A percentile compares a stretch with the other conserved stretches of the same genome.
Conservation (phyloP, 92 coral and sea anemone species). For the Siderastrea radians region DNA sequence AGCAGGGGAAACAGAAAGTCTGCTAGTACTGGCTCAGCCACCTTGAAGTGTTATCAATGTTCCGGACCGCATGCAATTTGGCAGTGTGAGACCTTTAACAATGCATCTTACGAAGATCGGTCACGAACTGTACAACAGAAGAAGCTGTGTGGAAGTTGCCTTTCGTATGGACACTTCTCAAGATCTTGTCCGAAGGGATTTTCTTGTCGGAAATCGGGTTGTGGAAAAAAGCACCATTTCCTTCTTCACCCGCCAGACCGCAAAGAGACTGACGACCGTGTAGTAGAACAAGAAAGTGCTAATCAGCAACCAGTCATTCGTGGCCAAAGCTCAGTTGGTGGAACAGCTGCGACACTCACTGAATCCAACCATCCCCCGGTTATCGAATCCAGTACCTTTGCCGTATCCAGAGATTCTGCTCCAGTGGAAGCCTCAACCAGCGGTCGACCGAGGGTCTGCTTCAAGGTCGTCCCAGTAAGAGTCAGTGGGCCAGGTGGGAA, state of each 20-base stretch:
- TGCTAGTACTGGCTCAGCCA: constrained; percentile 9
- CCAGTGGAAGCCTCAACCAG: constrained; percentile 1
- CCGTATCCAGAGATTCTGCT: constrained; percentile 27
- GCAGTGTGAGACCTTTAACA: constrained; percentile 69
- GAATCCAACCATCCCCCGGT: constrained; percentile 24
- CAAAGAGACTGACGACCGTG: not conserved
- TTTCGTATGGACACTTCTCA: constrained; percentile 74
- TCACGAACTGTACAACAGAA: constrained; percentile 62
- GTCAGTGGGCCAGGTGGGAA: constrained; percentile 50
- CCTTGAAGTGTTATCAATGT: constrained; percentile 60
- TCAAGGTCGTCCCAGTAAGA: constrained; percentile 68
- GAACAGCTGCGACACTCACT: constrained; percentile 22
- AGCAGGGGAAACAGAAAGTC: not conserved
- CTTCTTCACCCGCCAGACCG: constrained; percentile 59
- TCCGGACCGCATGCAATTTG: constrained; percentile 57
- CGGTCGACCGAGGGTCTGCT: constrained; percentile 51
- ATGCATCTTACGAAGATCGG: not conserved
- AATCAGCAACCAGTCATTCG: constrained; percentile 18
- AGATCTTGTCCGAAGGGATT: constrained; percentile 72
- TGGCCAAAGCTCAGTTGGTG: constrained; percentile 16
- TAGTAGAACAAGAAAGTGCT: not conserved
- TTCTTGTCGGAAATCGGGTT: constrained; percentile 60
- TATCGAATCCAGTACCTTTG: constrained; percentile 27
- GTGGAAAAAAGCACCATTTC: constrained; percentile 67
- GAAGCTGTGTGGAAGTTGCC: constrained; percentile 71